These are phyloP conservation scores for Lasioglossum lativentre DNA, from an alignment of 2,888 invertebrate genomes.

Conservation along the genomic window DNA sequence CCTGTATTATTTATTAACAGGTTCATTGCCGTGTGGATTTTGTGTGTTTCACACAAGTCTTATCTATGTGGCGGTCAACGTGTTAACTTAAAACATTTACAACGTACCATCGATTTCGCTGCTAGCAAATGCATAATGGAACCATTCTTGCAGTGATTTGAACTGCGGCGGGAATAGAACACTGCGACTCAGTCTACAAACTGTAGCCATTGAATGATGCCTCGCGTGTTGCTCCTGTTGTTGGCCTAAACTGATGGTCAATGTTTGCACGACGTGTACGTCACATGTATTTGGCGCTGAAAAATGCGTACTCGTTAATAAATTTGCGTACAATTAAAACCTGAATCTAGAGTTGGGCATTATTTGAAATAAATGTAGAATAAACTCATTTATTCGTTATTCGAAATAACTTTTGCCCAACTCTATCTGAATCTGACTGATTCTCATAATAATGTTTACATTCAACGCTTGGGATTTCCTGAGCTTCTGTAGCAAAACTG, in stretches of 20 bases:
- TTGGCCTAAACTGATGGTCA: constrained; percentile 95
- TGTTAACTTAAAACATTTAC: constrained; percentile 1
- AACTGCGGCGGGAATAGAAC: constrained; percentile 98
- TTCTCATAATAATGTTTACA: constrained; percentile 83
- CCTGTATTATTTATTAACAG: neutral
- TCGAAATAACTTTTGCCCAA: neutral
- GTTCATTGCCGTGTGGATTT: neutral
- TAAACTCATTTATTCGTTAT: neutral
- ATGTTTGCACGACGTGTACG: constrained; percentile 94
- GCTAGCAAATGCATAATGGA: constrained; percentile 97
- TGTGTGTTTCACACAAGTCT: too few species aligned
- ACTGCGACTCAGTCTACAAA: constrained; percentile 95
- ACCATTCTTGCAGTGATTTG: constrained; percentile 97
- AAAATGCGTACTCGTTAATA: neutral
- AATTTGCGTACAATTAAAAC: neutral
- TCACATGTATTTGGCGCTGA: constrained; percentile 86
- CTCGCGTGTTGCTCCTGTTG: constrained; percentile 87
- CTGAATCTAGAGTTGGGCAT: neutral
- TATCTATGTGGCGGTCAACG: neutral
- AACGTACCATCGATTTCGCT: constrained; percentile 95
- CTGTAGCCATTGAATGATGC: constrained; percentile 97
- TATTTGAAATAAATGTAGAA: neutral
- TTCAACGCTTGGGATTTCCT: constrained; percentile 90
- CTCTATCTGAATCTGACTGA: neutral
- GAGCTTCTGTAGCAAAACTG: constrained; percentile 96